Base-by-base conservation (phyloP, 2,113 vertebrate genomes). In the Amazona vittata region DNA sequence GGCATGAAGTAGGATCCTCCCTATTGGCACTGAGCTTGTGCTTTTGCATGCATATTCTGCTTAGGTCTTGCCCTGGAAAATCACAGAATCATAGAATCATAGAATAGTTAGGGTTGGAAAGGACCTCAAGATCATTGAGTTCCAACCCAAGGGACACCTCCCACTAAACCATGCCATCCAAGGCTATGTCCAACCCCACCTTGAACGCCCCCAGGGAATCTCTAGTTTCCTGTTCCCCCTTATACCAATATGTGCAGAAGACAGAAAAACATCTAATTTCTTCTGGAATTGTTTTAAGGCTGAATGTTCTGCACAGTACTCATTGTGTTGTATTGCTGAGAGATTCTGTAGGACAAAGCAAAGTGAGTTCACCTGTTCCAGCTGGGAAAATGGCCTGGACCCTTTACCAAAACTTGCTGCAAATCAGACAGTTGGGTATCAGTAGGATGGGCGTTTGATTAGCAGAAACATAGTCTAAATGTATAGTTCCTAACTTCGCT, bases 401-500 rank as follows among this genome's bases (percentile, higher is more conserved):
- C 33, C 26, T 33, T 44, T n/a, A 31, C 76, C 43, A 25, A 47
- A 33, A 14, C 22, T 63, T 52, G 64, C 57, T 68, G 63, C 44
- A 13, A 1, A 18, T 31, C 37, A 47, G 74, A 2, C 53, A 13
- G 37, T 4, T 26, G 65, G 8, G 20, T 17, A 15, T 14, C 77
- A 18, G 0, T 18, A 17, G 53, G 44, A 3, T 4, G 37, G 9
- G 2, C 0, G 0, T 8, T 85, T 3, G 1, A 2, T 8, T 5
- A 71, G 67, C 47, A 68, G 80, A 44, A 59, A 2, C 2, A 0
- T 0, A 5, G 25, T 28, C 9, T 47, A 18, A 25, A 10, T 24
- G 4, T 26, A 3, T 7, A 5, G 0, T 6, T 62, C 5, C 50
- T 50, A 3, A 29, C 41, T 65, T 9, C 0, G 0, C 39, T 19